Percentiles rank a stretch among this genome's conserved stretches.
Conservation (phyloP, 2,888 invertebrate genomes). For the Cantharis lateralis region DNA sequence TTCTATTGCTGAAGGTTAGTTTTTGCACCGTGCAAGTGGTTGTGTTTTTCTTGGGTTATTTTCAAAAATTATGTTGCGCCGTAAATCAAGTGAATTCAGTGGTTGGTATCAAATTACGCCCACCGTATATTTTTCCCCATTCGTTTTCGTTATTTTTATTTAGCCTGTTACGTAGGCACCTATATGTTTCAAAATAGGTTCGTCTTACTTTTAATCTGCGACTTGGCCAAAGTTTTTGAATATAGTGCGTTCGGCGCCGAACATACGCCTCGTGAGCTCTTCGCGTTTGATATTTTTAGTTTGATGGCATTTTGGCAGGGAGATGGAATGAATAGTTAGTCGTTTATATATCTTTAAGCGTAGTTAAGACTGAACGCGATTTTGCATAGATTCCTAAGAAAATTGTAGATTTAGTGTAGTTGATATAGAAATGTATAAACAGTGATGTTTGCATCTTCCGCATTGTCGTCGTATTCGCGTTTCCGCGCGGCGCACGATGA, state of each 20-base stretch:
- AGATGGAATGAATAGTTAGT: slow-evolving; percentile 16
- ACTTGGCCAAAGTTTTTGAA: slow-evolving; percentile 35
- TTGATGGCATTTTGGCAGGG: slow-evolving; percentile 68
- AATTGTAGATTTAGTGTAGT: neutral
- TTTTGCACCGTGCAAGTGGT: neutral
- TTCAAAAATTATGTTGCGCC: neutral
- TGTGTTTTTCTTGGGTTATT: neutral
- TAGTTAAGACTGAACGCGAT: slow-evolving; percentile 43
- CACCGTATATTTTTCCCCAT: slow-evolving; percentile 16
- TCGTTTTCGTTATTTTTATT: slow-evolving; percentile 32
- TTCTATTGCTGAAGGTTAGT: slow-evolving; percentile 38
- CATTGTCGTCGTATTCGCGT: slow-evolving; percentile 48
- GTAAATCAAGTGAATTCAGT: neutral
- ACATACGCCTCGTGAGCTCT: slow-evolving; percentile 27
- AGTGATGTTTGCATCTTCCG: slow-evolving; percentile 37
- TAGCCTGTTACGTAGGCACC: slow-evolving; percentile 27
- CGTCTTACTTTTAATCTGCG: slow-evolving; percentile 22
- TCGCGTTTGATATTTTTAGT: slow-evolving; percentile 64
- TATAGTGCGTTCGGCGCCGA: slow-evolving; percentile 24
- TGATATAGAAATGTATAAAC: slow-evolving; percentile 12
- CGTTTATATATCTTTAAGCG: slow-evolving; percentile 37
- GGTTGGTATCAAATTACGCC: slow-evolving; percentile 7
- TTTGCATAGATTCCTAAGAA: slow-evolving; percentile 32
- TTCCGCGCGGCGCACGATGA: slow-evolving; percentile 49
- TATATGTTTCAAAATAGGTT: slow-evolving; percentile 30